Conservation (phyloP, 2,113 vertebrate species). For the Ictalurus punctatus region DNA sequence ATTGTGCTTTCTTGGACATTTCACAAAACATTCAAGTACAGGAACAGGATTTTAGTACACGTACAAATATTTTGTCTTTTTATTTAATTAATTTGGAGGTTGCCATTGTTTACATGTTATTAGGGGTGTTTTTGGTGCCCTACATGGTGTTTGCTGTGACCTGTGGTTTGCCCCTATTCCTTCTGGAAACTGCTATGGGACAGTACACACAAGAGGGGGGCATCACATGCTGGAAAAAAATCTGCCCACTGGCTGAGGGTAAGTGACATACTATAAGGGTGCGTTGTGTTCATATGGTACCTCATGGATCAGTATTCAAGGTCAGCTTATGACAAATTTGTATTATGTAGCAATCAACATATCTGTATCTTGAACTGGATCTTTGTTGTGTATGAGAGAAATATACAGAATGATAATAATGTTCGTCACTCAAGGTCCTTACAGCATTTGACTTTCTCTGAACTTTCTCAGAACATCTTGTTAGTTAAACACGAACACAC, state of each 20-base stretch:
- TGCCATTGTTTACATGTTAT: slow-evolving; percentile 32
- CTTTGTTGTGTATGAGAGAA: neutral
- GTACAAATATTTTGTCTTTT: neutral
- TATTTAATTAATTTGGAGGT: neutral
- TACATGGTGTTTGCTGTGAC: slow-evolving; percentile 72
- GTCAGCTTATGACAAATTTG: neutral
- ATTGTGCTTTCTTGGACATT: neutral
- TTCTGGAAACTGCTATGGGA: slow-evolving; percentile 70
- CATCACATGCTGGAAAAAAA: slow-evolving; percentile 72
- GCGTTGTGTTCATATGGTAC: neutral
- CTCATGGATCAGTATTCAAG: neutral
- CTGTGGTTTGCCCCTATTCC: slow-evolving; percentile 71
- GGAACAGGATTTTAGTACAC: neutral
- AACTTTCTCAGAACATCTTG: neutral
- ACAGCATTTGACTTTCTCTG: neutral
- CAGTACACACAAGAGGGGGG: slow-evolving; percentile 72
- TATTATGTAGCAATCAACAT: neutral
- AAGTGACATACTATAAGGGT: slow-evolving; percentile 30
- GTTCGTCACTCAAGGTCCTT: neutral
- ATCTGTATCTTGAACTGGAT: neutral
- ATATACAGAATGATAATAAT: neutral
- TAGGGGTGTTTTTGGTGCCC: slow-evolving; percentile 74
- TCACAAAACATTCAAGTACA: neutral
- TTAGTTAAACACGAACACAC: neutral
- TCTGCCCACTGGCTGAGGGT: slow-evolving; percentile 74